A percentile compares a stretch with the other conserved stretches of the same genome.
phyloP scores from a whole-genome alignment of 2,113 vertebrate genomes.

The Alouatta palliata region DNA sequence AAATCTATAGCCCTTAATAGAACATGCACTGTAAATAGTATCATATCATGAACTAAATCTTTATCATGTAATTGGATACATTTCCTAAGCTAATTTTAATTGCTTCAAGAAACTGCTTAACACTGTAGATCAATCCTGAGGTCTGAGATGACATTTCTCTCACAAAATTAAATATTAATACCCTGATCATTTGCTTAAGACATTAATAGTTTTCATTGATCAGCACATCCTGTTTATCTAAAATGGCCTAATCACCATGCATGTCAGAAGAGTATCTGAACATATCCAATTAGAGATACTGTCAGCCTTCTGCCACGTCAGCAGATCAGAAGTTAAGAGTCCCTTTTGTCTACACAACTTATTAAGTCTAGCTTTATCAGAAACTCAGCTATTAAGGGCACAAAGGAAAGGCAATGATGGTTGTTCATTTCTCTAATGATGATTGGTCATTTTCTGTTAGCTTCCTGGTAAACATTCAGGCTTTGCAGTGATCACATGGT shows the following conservation, averaged over 20 bases:
- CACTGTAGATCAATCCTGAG: conserved; percentile 50
- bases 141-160: conserved; percentile 70
- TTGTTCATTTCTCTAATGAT: conserved; percentile 67
- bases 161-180: conserved; percentile 81
- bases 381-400: conserved; percentile 44
- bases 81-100: conserved; percentile 51
- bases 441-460: conserved; percentile 55
- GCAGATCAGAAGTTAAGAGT: conserved; percentile 57
- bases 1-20: background rate
- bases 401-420: conserved; percentile 47
- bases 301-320: conserved; percentile 18
- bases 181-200: conserved; percentile 71
- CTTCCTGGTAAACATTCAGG: conserved; percentile 64
- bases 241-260: conserved; percentile 45
- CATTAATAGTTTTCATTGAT: conserved; percentile 76
- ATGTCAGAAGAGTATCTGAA: conserved; percentile 60
- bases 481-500: conserved; percentile 53
- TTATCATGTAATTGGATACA: background rate
- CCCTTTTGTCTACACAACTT: conserved; percentile 26
- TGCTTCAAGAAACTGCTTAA: conserved; percentile 61
- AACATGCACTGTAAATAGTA: background rate
- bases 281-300: conserved; percentile 65
- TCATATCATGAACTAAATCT: background rate
- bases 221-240: conserved; percentile 75
- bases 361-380: conserved; percentile 68